A percentile compares a stretch with the other conserved stretches of the same genome.
These are phyloP conservation scores for Agrotis exclamationis DNA, from an alignment of 2,888 invertebrate species.

Conservation along the genomic window DNA sequence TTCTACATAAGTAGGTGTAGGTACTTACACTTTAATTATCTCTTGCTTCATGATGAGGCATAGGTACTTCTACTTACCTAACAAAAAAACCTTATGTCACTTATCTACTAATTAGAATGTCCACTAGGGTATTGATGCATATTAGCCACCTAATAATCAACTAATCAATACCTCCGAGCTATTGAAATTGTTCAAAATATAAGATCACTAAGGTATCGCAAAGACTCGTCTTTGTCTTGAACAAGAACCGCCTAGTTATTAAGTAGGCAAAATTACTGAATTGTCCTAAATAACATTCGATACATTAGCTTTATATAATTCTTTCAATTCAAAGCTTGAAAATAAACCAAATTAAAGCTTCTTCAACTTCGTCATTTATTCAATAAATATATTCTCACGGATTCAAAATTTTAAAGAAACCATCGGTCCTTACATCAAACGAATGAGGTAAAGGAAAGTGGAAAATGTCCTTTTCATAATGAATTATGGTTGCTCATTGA, in stretches of 20 bases:
- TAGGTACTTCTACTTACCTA: too few relatives aligned
- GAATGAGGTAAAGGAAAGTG: conserved; percentile 71
- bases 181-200: too few relatives aligned
- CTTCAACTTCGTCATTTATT: conserved; percentile 44
- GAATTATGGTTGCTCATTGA: conserved; percentile 87
- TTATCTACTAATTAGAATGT: conserved; percentile 16
- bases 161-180: conserved; percentile 24
- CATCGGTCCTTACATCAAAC: conserved; percentile 60
- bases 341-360: conserved; percentile 17
- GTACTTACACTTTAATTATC: not conserved
- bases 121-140: not conserved
- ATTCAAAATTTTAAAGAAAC: conserved; percentile 57
- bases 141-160: conserved; percentile 8
- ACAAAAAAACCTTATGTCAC: too few relatives aligned
- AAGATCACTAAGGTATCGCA: too few relatives aligned
- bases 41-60: not conserved
- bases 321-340: conserved; percentile 7
- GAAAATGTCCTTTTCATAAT: conserved; percentile 82
- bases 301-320: not conserved
- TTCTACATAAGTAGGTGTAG: not conserved
- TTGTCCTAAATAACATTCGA: not conserved
- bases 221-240: not conserved
- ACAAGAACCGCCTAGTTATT: not conserved
- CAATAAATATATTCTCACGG: conserved; percentile 54
- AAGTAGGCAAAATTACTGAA: not conserved